Conservation (phyloP, 1,140 invertebrate genomes). For the Drosophila ogumai region DNA sequence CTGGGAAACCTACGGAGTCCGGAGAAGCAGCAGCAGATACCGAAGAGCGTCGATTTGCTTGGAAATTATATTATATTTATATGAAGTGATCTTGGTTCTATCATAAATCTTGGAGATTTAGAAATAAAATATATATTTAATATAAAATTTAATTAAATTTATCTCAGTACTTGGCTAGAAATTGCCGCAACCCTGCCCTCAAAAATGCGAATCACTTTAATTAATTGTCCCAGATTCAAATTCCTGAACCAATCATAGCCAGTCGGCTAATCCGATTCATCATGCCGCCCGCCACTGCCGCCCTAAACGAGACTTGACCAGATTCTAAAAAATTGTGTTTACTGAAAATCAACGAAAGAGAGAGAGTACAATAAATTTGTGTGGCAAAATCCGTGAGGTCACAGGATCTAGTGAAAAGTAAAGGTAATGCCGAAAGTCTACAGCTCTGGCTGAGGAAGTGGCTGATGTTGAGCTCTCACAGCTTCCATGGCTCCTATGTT, state of each 20-base stretch:
- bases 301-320: not conserved
- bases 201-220: conserved; percentile 65
- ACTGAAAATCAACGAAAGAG: not conserved
- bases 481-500: not conserved
- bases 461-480: not conserved
- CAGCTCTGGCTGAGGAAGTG: not conserved
- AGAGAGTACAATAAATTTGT: conserved; percentile 17
- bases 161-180: not conserved
- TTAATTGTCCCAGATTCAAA: conserved; percentile 48
- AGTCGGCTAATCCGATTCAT: conserved; percentile 23
- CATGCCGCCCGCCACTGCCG: conserved; percentile 24
- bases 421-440: not conserved
- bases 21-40: not conserved
- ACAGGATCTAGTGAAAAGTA: not conserved
- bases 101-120: not conserved
- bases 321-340: conserved; percentile 1
- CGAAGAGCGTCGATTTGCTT: not conserved
- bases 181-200: conserved; percentile 48
- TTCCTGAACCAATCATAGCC: conserved; percentile 16
- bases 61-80: not conserved
- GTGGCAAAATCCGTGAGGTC: not conserved
- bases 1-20: conserved; percentile 52
- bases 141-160: not conserved
- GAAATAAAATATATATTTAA: not conserved
- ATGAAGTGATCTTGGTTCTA: not conserved